Conservation (phyloP, 1,140 invertebrate genomes). For the Panagrolaimus sp. region DNA sequence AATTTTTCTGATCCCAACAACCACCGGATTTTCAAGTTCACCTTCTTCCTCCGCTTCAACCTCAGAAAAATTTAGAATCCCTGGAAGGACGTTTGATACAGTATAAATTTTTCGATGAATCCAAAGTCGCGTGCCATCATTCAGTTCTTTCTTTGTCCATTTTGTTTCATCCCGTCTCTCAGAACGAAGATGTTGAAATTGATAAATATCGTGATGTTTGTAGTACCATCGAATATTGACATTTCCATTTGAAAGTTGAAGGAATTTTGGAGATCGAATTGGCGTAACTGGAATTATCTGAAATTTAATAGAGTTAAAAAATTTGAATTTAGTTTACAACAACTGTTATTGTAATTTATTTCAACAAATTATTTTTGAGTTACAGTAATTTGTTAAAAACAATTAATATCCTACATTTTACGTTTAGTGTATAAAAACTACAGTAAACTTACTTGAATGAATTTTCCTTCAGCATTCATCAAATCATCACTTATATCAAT, state of each 20-base stretch:
- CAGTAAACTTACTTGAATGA: conserved; percentile 27
- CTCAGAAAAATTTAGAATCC: conserved; percentile 68
- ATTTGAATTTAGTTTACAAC: neutral
- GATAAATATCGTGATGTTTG: conserved; percentile 79
- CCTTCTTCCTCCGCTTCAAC: conserved; percentile 35
- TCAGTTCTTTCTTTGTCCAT: conserved; percentile 68
- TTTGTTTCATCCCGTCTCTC: conserved; percentile 78
- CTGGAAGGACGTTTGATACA: conserved; percentile 75
- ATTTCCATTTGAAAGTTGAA: conserved; percentile 16
- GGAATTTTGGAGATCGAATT: conserved; percentile 28
- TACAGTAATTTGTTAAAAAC: neutral
- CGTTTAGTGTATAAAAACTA: too few relatives aligned
- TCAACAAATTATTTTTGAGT: neutral
- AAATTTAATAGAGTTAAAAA: conserved; percentile 9
- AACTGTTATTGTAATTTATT: neutral
- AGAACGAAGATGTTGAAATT: conserved; percentile 80
- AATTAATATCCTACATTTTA: too few relatives aligned
- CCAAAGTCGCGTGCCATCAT: conserved; percentile 83
- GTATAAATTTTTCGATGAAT: conserved; percentile 77
- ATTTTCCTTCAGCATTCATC: conserved; percentile 28
- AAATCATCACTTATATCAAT: conserved; percentile 38
- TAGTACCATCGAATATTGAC: conserved; percentile 64
- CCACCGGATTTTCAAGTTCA: conserved; percentile 67
- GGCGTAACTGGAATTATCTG: conserved; percentile 46
- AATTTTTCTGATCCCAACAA: conserved; percentile 81